Evolutionary conservation across 2,113 vertebrate genomes (phyloP).

Genomic region (Aix galericulata): DNA sequence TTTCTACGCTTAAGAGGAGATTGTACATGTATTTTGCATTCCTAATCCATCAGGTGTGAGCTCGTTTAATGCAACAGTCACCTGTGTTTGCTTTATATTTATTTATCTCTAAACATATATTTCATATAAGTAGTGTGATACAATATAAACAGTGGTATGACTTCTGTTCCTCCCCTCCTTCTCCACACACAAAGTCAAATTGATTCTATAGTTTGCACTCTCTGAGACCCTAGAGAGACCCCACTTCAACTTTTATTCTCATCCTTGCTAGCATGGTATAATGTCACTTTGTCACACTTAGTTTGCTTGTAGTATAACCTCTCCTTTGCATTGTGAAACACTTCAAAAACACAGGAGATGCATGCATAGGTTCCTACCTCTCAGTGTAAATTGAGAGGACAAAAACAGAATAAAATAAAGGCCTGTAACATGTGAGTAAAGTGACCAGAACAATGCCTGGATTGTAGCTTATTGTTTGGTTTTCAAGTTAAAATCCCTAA

Average conservation of each 20-base stretch:
- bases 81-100: neutral
- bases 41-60: slow-evolving; percentile 9
- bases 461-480: slow-evolving; percentile 54
- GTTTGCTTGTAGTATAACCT: neutral
- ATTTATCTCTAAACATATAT: neutral
- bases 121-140: neutral
- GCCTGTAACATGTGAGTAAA: slow-evolving; percentile 56
- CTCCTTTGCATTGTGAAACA: slow-evolving; percentile 19
- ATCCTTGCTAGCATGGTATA: neutral
- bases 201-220: neutral
- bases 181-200: neutral
- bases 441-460: slow-evolving; percentile 57
- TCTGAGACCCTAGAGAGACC: neutral
- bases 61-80: neutral
- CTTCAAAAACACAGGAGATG: slow-evolving; percentile 14
- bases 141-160: neutral
- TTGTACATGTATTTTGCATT: slow-evolving; percentile 3
- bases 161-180: neutral
- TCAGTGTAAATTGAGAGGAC: slow-evolving; percentile 57
- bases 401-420: slow-evolving; percentile 56
- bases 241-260: neutral
- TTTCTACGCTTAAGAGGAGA: slow-evolving; percentile 10
- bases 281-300: slow-evolving; percentile 32
- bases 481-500: slow-evolving; percentile 60
- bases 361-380: neutral